Percentiles rank a stretch among this genome's conserved stretches.
Conservation (phyloP, 2,888 invertebrate genomes). For the Ellobium chinense region DNA sequence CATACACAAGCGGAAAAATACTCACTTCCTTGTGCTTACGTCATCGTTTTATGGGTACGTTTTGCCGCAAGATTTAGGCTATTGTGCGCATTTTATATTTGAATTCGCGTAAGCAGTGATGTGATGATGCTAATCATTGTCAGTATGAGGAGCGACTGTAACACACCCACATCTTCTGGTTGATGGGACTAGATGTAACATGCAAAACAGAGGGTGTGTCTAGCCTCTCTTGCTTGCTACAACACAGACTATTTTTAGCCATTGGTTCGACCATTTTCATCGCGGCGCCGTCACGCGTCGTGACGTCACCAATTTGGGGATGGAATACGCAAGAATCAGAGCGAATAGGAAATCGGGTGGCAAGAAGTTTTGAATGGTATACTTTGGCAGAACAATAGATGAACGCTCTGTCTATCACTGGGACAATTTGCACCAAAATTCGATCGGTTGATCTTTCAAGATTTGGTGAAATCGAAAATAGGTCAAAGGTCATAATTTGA, state of each 20-base stretch:
- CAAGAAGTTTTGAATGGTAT: background rate
- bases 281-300: slow-evolving; percentile 32
- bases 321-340: slow-evolving; percentile 19
- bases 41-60: background rate
- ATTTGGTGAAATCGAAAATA: slow-evolving; percentile 30
- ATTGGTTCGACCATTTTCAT: background rate
- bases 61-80: too few relatives aligned
- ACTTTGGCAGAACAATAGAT: background rate
- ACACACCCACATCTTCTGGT: too few relatives aligned
- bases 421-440: background rate
- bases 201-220: background rate
- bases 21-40: slow-evolving; percentile 27
- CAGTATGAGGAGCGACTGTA: too few relatives aligned
- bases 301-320: slow-evolving; percentile 31
- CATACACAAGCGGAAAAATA: background rate
- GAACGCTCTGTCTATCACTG: background rate
- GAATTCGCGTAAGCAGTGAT: too few relatives aligned
- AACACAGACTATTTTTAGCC: slow-evolving; percentile 15
- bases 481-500: slow-evolving; percentile 74
- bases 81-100: too few relatives aligned
- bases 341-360: background rate
- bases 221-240: background rate
- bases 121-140: too few relatives aligned
- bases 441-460: slow-evolving; percentile 13
- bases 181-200: background rate